phyloP scores from a whole-genome alignment of 2,797 vertebrate species.

The Silurus aristotelis region DNA sequence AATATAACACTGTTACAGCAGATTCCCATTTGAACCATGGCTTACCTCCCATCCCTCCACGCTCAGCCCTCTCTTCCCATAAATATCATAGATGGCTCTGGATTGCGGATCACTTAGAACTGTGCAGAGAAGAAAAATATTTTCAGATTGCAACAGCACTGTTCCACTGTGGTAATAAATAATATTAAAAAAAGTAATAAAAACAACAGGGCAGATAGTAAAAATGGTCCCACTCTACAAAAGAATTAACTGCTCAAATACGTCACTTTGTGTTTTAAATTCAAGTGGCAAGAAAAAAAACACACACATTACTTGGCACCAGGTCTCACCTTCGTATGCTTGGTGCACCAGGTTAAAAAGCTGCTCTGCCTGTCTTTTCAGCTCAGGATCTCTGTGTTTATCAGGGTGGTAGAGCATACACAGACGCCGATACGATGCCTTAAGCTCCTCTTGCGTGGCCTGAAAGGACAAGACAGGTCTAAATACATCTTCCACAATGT shows the following conservation, averaged over 20 bases:
- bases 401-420: slow-evolving; percentile 99
- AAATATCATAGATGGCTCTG: slow-evolving; percentile 97
- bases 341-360: slow-evolving; percentile 97
- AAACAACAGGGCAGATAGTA: not conserved
- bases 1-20: not conserved
- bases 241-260: not conserved
- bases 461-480: slow-evolving; percentile 55
- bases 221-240: not conserved
- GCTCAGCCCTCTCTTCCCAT: slow-evolving; percentile 95
- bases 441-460: slow-evolving; percentile 96
- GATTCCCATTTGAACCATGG: slow-evolving; percentile 1
- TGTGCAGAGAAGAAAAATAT: slow-evolving; percentile 64
- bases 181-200: not conserved
- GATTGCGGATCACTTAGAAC: slow-evolving; percentile 96
- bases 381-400: slow-evolving; percentile 95
- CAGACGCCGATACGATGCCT: slow-evolving; percentile 90
- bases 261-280: not conserved
- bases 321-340: slow-evolving; percentile 90
- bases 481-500: not conserved
- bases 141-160: not conserved
- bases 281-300: not conserved
- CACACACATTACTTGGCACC: not conserved
- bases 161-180: not conserved
- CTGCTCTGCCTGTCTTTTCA: slow-evolving; percentile 91
- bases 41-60: slow-evolving; percentile 99